Conservation (phyloP, 2,797 vertebrate species). For the Mus minutoides region DNA sequence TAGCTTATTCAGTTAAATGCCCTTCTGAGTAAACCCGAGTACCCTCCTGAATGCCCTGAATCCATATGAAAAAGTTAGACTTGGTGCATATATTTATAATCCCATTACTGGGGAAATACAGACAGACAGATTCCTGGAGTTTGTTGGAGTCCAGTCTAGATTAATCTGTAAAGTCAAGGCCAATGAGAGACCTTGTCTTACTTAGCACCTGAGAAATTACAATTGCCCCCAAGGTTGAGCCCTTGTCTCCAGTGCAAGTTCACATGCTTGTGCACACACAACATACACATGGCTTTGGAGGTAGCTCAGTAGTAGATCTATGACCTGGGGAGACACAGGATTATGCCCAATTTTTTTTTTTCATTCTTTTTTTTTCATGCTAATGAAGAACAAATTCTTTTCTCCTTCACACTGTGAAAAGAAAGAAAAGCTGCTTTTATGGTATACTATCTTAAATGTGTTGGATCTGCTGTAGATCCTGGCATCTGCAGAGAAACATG, state of each 20-base stretch:
- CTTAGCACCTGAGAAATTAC: background rate
- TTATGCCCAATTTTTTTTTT: background rate
- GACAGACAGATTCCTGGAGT: background rate
- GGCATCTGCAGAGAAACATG: background rate
- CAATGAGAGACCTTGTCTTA: background rate
- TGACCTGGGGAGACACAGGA: background rate
- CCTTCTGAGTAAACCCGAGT: background rate
- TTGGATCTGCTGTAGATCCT: background rate
- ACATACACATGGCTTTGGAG: background rate
- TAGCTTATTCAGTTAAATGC: background rate
- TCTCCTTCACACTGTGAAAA: background rate
- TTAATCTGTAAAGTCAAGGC: background rate
- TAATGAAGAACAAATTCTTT: background rate
- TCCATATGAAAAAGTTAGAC: background rate
- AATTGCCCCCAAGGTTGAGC: background rate
- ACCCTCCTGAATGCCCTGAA: background rate
- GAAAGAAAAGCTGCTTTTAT: background rate
- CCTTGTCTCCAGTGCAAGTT: background rate
- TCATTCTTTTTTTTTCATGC: background rate
- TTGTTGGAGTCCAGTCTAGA: background rate
- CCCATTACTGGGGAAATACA: background rate
- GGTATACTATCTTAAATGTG: background rate
- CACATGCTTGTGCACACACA: background rate
- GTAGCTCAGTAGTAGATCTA: background rate
- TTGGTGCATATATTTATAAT: background rate